phyloP scores from a whole-genome alignment of 2,797 vertebrate genomes.

The Sebastes elongatus region DNA sequence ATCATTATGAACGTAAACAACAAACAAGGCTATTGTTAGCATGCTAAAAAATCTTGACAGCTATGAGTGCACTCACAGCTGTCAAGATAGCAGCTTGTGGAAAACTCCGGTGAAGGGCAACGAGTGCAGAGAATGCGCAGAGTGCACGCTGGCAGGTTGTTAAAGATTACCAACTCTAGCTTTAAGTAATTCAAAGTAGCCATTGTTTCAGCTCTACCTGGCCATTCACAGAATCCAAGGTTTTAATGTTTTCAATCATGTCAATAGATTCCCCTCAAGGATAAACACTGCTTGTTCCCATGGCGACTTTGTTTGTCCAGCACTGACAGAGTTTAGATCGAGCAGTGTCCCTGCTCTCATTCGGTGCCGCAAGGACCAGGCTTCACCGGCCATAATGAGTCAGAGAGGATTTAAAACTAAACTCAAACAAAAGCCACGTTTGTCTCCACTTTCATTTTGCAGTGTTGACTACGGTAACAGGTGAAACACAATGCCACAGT shows the following conservation, averaged over 20 bases:
- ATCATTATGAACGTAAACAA: too few species aligned
- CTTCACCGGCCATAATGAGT: neutral
- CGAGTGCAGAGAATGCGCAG: too few species aligned
- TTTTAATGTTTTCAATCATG: constrained; percentile 28
- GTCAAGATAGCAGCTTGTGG: too few species aligned
- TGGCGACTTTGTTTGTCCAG: constrained; percentile 43
- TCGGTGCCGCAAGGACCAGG: neutral
- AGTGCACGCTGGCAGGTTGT: too few species aligned
- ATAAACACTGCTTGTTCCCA: constrained; percentile 46
- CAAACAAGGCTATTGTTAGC: too few species aligned
- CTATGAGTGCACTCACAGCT: too few species aligned
- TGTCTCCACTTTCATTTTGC: neutral
- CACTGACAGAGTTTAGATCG: constrained; percentile 5
- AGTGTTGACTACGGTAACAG: neutral
- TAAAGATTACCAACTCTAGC: neutral
- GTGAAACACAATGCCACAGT: constrained; percentile 30
- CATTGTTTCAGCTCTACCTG: neutral
- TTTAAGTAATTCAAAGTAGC: neutral
- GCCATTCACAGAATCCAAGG: neutral
- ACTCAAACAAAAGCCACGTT: neutral
- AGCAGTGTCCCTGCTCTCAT: neutral
- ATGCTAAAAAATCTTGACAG: too few species aligned
- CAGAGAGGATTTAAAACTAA: neutral
- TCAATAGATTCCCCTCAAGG: constrained; percentile 21
- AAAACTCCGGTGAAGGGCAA: too few species aligned